A percentile compares a stretch with the other conserved stretches of the same genome.
Evolutionary conservation across 1,140 invertebrate genomes (phyloP).

Genomic region (Cyclina sinensis): DNA sequence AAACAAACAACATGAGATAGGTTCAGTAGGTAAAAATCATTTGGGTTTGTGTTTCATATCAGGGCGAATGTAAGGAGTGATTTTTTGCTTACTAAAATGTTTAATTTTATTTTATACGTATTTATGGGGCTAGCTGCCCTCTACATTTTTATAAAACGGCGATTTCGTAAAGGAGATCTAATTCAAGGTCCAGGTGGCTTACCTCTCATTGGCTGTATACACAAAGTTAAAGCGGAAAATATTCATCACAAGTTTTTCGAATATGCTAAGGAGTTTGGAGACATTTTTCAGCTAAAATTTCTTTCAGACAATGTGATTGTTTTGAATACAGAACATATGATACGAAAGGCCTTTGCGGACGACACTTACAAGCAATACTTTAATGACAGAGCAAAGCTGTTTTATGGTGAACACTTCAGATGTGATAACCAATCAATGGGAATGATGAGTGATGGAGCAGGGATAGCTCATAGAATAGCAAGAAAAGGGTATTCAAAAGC

Average conservation of each 20-base stretch:
- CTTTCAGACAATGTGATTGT: background rate
- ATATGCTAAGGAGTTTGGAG: background rate
- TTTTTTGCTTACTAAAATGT: too few relatives aligned
- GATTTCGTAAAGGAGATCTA: background rate
- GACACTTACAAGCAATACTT: background rate
- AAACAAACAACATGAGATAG: too few relatives aligned
- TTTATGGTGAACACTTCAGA: slow-evolving; percentile 25
- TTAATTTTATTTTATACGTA: too few relatives aligned
- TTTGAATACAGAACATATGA: background rate
- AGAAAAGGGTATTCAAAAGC: background rate
- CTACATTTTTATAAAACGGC: background rate
- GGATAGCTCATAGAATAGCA: background rate
- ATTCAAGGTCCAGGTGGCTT: background rate
- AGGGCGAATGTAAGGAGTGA: too few relatives aligned
- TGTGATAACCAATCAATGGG: background rate
- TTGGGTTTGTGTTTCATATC: too few relatives aligned
- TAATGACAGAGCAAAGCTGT: background rate
- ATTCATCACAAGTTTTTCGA: background rate
- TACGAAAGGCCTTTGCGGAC: background rate
- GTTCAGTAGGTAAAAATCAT: too few relatives aligned
- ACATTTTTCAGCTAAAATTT: background rate
- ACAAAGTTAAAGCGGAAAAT: background rate
- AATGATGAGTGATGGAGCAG: background rate
- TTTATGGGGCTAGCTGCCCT: too few relatives aligned
- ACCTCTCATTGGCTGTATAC: background rate